phyloP scores from a whole-genome alignment of 2,797 vertebrate species.

The Knipowitschia caucasica region DNA sequence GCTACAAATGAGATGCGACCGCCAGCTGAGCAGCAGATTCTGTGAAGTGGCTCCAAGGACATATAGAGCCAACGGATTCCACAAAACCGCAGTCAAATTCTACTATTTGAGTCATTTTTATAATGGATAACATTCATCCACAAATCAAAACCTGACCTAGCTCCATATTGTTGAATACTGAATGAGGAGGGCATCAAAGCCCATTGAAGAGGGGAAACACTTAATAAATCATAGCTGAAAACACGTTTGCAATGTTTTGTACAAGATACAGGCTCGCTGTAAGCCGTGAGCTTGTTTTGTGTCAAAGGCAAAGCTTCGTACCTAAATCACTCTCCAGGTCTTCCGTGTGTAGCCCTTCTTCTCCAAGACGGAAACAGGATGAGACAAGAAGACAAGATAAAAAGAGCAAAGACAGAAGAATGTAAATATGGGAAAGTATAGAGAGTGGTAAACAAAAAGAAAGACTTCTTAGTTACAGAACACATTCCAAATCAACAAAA shows the following conservation, averaged over 20 bases:
- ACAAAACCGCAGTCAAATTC: slow-evolving; percentile 4
- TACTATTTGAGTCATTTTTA: not conserved
- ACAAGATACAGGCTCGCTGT: not conserved
- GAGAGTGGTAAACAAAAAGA: slow-evolving; percentile 33
- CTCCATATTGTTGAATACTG: not conserved
- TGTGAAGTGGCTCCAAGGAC: slow-evolving; percentile 15
- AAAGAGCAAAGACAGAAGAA: slow-evolving; percentile 69
- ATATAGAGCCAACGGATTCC: slow-evolving; percentile 5
- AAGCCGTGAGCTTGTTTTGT: slow-evolving; percentile 1
- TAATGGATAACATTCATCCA: not conserved
- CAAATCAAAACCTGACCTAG: not conserved
- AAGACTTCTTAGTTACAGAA: slow-evolving; percentile 55
- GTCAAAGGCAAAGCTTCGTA: slow-evolving; percentile 58
- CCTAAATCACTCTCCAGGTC: slow-evolving; percentile 96
- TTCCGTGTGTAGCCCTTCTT: slow-evolving; percentile 98
- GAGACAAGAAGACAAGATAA: slow-evolving; percentile 51
- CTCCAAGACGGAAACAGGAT: slow-evolving; percentile 89
- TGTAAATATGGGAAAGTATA: slow-evolving; percentile 39
- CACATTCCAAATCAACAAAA: not conserved
- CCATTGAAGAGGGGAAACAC: not conserved
- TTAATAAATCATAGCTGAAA: not conserved
- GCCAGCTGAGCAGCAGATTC: slow-evolving; percentile 22
- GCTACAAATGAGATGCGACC: slow-evolving; percentile 15
- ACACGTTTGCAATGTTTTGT: not conserved
- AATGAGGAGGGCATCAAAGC: slow-evolving; percentile 1